Conservation (phyloP, 1,140 invertebrate genomes). For the Drosophila mojavensis region DNA sequence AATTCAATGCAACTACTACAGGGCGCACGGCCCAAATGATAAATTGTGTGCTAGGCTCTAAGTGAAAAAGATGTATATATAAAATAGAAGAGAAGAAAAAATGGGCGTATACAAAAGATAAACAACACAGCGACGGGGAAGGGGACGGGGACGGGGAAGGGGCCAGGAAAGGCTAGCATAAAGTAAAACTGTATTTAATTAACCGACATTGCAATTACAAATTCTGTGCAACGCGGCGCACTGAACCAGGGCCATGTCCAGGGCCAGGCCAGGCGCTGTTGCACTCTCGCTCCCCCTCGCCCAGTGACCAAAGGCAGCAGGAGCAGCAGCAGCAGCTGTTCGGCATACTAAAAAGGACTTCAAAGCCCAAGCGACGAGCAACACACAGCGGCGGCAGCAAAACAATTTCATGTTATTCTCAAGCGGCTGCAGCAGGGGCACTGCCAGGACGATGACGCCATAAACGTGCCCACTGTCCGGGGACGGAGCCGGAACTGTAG, state of each 20-base stretch:
- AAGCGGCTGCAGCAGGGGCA: conserved; percentile 47
- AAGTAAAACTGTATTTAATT: conserved; percentile 84
- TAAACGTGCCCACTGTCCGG: conserved; percentile 31
- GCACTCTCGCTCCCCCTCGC: neutral
- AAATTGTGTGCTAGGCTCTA: conserved; percentile 62
- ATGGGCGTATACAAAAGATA: conserved; percentile 66
- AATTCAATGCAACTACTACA: conserved; percentile 43
- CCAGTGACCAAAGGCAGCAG: conserved; percentile 19
- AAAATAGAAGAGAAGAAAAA: conserved; percentile 7
- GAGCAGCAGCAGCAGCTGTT: conserved; percentile 65
- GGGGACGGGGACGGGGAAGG: neutral
- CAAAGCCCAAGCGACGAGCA: conserved; percentile 55
- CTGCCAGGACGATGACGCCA: conserved; percentile 15
- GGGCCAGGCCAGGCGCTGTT: conserved; percentile 3
- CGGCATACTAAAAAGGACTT: conserved; percentile 73
- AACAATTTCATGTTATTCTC: conserved; percentile 79
- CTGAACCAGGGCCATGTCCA: conserved; percentile 44
- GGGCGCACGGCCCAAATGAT: conserved; percentile 40
- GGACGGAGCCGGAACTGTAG: neutral
- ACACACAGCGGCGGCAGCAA: conserved; percentile 30
- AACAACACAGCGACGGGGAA: conserved; percentile 51
- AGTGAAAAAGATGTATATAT: conserved; percentile 61
- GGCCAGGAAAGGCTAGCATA: conserved; percentile 43
- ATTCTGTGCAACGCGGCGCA: conserved; percentile 75
- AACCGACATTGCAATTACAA: conserved; percentile 83